Conservation (phyloP, 1,140 invertebrate species). For the Triops cancriformis region DNA sequence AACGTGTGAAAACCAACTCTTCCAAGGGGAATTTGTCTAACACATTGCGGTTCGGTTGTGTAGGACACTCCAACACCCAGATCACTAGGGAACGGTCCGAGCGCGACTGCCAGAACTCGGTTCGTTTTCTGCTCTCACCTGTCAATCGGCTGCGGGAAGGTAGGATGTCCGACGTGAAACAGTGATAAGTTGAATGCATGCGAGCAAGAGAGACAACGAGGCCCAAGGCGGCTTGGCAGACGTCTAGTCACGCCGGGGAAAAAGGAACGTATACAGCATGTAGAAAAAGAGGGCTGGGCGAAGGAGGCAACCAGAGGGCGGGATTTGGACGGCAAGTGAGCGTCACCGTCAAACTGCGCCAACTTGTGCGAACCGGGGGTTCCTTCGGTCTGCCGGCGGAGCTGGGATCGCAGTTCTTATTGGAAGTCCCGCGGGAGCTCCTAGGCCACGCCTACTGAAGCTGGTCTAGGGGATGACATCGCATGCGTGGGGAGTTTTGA, state of each 20-base stretch:
- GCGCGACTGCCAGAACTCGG: background rate
- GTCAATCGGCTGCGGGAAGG: background rate
- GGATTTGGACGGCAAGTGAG: background rate
- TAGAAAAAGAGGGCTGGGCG: background rate
- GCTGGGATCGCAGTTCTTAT: background rate
- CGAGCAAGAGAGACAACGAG: background rate
- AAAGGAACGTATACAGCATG: background rate
- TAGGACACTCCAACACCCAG: background rate
- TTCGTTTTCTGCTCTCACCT: background rate
- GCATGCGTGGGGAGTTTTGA: background rate
- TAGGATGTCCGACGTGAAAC: background rate
- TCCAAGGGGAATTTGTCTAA: too few species aligned
- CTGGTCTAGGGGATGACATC: background rate
- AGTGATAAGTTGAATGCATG: background rate
- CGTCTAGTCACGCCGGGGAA: background rate
- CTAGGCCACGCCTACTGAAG: background rate
- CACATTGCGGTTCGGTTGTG: too few species aligned
- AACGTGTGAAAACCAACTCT: background rate
- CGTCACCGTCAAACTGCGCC: background rate
- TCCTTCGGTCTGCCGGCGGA: too few species aligned
- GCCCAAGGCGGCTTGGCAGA: slow-evolving; percentile 1
- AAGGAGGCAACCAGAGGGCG: background rate
- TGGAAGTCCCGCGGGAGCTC: background rate
- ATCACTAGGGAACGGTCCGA: background rate
- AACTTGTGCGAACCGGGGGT: background rate